Evolutionary conservation across 2,113 vertebrate species (phyloP).

Genomic region (Melozone crissalis): DNA sequence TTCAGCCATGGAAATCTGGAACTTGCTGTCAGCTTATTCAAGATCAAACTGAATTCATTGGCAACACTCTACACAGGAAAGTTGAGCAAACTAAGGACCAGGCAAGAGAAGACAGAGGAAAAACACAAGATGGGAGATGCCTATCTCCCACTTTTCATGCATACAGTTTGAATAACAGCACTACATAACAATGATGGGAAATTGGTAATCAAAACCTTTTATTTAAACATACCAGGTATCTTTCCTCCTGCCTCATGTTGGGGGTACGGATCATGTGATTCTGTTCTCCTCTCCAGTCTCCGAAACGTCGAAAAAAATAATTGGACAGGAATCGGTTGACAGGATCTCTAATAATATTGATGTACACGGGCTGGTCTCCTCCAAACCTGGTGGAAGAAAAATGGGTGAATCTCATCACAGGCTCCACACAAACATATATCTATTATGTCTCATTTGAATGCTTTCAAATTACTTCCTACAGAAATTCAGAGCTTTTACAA

Average conservation of each 20-base stretch:
- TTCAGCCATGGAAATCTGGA: accelerated
- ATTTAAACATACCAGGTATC: conserved; percentile 88
- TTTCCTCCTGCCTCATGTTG: conserved; percentile 95
- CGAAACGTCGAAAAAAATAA: conserved; percentile 98
- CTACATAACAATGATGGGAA: not conserved
- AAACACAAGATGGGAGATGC: not conserved
- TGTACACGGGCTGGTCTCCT: conserved; percentile 95
- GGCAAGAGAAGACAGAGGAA: not conserved
- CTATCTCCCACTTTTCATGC: not conserved
- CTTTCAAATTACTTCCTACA: not conserved
- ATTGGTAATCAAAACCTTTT: not conserved
- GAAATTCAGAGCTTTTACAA: not conserved
- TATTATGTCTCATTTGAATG: not conserved
- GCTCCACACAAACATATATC: not conserved
- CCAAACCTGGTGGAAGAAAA: conserved; percentile 83
- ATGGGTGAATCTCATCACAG: not conserved
- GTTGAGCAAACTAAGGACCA: not conserved
- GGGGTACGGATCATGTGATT: conserved; percentile 97
- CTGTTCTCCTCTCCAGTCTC: conserved; percentile 98
- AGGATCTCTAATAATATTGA: conserved; percentile 98
- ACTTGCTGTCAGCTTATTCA: not conserved
- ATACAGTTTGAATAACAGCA: not conserved
- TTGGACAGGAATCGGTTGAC: conserved; percentile 96
- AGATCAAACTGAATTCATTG: not conserved
- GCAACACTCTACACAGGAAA: not conserved